These are phyloP conservation scores for Miniopterus natalensis DNA, from an alignment of 2,113 vertebrate genomes.

Conservation along the genomic window DNA sequence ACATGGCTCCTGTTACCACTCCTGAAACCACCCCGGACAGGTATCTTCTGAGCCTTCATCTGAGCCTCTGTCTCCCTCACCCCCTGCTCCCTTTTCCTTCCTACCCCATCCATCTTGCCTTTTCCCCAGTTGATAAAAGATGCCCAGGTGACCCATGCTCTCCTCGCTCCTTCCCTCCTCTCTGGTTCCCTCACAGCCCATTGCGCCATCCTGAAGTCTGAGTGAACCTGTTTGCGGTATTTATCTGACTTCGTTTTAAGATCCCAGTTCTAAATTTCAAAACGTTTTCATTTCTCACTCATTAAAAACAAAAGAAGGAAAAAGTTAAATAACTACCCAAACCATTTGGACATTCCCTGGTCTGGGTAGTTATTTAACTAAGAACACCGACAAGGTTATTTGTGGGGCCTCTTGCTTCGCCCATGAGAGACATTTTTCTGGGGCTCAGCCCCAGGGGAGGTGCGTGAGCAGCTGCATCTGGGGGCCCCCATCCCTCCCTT, in stretches of 20 bases:
- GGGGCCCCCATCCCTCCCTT: background rate
- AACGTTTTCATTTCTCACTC: conserved; percentile 7
- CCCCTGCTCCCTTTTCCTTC: background rate
- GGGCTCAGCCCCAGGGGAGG: background rate
- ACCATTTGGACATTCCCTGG: background rate
- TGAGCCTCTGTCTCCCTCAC: background rate
- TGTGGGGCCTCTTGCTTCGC: background rate
- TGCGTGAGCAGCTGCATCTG: background rate
- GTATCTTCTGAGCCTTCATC: background rate
- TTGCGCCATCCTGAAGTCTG: background rate
- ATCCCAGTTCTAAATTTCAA: background rate
- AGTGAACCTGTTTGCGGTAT: background rate
- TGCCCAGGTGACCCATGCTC: fast-evolving
- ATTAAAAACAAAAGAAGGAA: background rate
- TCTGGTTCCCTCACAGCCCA: background rate
- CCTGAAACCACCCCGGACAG: background rate
- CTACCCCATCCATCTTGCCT: background rate
- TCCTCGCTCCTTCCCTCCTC: background rate
- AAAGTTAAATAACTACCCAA: background rate
- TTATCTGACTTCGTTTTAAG: background rate
- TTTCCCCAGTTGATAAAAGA: background rate
- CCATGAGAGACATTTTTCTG: background rate
- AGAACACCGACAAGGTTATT: background rate
- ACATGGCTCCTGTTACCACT: background rate
- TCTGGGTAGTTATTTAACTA: no score